These are phyloP conservation scores for Brachystomella parvula DNA, from an alignment of 1,140 invertebrate genomes.

Conservation along the genomic window DNA sequence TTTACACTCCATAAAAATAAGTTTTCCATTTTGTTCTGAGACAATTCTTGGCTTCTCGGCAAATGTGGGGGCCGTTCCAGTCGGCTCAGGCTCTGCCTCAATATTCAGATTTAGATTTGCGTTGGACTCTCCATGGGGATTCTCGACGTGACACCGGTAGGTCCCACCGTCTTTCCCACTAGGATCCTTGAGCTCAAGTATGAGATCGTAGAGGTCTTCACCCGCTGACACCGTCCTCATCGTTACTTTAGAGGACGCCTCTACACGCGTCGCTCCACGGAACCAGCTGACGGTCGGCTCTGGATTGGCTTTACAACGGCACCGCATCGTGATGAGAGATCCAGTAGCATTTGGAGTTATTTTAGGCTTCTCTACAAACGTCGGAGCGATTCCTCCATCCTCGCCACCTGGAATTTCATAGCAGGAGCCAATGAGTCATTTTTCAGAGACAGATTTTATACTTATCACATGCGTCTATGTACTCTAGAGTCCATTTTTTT, in stretches of 20 bases:
- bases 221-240: constrained; percentile 64
- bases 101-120: constrained; percentile 98
- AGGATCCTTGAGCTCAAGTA: constrained; percentile 87
- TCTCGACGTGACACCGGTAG: constrained; percentile 93
- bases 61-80: constrained; percentile 94
- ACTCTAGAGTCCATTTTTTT: no score
- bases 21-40: constrained; percentile 87
- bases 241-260: constrained; percentile 75
- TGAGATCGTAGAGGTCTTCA: constrained; percentile 80
- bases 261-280: constrained; percentile 73
- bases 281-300: constrained; percentile 84
- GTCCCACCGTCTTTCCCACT: constrained; percentile 88
- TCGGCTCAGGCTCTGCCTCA: constrained; percentile 81
- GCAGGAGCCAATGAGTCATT: no score
- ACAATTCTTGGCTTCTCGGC: constrained; percentile 92
- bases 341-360: constrained; percentile 96
- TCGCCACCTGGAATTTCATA: constrained; percentile 70
- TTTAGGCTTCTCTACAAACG: constrained; percentile 90
- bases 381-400: constrained; percentile 80
- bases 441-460: no score
- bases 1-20: constrained; percentile 96
- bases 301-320: constrained; percentile 85
- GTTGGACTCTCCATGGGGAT: constrained; percentile 94
- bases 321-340: constrained; percentile 90
- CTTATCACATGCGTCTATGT: no score